Evolutionary conservation across 37 sponge, comb jelly and placozoan species (phyloP), one percentile per base, ranked within the genome.

Genomic region (Haliclona indistincta): DNA sequence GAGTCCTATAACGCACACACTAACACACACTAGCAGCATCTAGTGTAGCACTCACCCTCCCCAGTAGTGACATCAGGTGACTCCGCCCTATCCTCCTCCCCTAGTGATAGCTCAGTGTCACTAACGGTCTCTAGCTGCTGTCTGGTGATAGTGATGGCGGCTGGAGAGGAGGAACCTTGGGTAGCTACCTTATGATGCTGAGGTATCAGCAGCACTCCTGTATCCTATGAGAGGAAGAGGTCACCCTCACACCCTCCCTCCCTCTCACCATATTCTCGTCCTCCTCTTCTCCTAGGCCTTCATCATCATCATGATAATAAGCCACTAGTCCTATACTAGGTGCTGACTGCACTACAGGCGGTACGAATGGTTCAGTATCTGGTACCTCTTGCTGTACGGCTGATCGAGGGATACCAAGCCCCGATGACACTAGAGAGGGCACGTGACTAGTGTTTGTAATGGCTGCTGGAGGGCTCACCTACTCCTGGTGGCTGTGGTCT

Each of bases 261-360:
- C 13, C 53, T 49, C 17, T 49, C 53, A 49, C 53, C 13, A 20
- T 17, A 13, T 20, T 17, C 53, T 49, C 53, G 17, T 17, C 17
- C 17, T 17, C 53, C 13, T 49, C 53, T 13, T 17, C 17, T 20
- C 17, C 53, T 20, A 49, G 13, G 53, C 53, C 53, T 20, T 49
- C 53, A 17, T 20, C 17, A 49, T 49, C 53, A 49, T 49, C 53
- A 49, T 17, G 17, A 20, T 17, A n/a, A n/a, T n/a, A n/a, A n/a
- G n/a, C 87, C 23, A 86, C 87, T 29, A 83, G 38, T 33, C 64
- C 63, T 6, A 51, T 62, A 8, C 25, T 36, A 6, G 87, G 87
- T 33, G 87, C 87, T 0, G 76, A 36, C 37, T 80, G 81, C 8
- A 86, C 81, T 2, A 75, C 54, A 6, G 76, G 76, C 29, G 54